phyloP scores from a whole-genome alignment of 2,797 vertebrate genomes.

The Phyllotis vaccarum region DNA sequence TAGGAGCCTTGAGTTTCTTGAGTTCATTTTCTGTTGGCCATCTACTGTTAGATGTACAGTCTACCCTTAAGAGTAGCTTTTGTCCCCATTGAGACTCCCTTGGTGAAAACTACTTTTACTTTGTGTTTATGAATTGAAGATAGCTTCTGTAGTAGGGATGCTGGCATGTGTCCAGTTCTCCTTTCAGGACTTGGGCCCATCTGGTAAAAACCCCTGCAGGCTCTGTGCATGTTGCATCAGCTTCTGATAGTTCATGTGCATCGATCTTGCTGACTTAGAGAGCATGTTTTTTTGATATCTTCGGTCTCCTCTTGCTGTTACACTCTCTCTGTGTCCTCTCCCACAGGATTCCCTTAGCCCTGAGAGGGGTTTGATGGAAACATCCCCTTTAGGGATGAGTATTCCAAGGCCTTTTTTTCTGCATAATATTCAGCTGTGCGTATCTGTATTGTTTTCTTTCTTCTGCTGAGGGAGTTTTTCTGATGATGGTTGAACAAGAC shows the following conservation, averaged over 20 bases:
- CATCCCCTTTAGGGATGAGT: neutral
- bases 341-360: neutral
- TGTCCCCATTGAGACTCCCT: neutral
- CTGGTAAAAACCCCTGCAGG: neutral
- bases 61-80: neutral
- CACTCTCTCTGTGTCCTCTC: neutral
- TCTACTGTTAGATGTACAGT: neutral
- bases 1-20: neutral
- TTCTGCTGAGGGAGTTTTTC: neutral
- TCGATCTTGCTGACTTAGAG: neutral
- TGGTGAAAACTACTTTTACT: neutral
- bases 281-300: neutral
- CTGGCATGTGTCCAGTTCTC: neutral
- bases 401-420: neutral
- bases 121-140: neutral
- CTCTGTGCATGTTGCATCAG: neutral
- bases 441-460: neutral
- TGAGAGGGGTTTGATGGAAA: neutral
- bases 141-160: neutral
- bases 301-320: neutral
- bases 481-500: neutral
- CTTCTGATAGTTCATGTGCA: neutral
- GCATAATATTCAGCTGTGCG: neutral
- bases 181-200: neutral
- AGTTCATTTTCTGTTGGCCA: neutral